These are phyloP conservation scores for Hirundo rustica DNA, from an alignment of 2,797 vertebrate species.

Conservation along the genomic window DNA sequence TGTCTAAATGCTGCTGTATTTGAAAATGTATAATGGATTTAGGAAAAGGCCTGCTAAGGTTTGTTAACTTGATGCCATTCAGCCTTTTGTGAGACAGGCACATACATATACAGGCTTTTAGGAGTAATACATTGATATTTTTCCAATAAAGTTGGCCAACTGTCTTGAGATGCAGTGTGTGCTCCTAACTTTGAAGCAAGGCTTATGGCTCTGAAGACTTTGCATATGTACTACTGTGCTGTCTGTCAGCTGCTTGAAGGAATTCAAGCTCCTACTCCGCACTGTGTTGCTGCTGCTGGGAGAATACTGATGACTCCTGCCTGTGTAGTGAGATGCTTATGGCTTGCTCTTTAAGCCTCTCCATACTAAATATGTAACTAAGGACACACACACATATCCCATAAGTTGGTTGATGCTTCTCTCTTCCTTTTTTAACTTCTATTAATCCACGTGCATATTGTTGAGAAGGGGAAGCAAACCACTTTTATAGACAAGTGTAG, in stretches of 20 bases:
- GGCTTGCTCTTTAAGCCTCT: neutral
- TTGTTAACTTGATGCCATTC: neutral
- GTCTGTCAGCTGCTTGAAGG: neutral
- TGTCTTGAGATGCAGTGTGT: neutral
- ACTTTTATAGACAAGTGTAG: neutral
- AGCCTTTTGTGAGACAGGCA: neutral
- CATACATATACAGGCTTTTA: neutral
- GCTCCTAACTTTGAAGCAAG: neutral
- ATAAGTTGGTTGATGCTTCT: neutral
- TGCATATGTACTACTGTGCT: neutral
- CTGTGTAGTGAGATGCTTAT: neutral
- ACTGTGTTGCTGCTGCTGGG: neutral
- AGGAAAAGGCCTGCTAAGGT: neutral
- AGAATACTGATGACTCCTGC: neutral
- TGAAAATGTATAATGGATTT: neutral
- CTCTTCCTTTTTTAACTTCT: neutral
- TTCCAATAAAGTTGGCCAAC: neutral
- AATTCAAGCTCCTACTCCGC: neutral
- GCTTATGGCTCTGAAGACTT: neutral
- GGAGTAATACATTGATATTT: neutral
- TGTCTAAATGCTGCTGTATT: neutral
- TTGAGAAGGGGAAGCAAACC: neutral
- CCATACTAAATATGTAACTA: neutral
- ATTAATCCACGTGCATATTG: accelerated
- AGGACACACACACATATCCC: neutral